Evolutionary conservation across 2,888 invertebrate species (phyloP).

Genomic region (Volucella zonaria): DNA sequence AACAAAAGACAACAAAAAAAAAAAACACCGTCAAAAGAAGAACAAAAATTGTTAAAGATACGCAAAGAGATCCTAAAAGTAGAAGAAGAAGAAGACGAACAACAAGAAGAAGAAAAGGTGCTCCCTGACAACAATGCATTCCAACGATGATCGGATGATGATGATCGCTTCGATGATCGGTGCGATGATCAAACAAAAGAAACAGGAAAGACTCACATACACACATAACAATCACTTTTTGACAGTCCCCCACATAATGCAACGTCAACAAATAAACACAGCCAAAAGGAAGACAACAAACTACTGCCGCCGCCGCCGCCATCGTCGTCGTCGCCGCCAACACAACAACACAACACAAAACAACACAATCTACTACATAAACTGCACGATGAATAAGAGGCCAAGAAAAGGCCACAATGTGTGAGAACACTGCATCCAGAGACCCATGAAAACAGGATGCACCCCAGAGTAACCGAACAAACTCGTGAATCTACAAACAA

Average conservation of each 20-base stretch:
- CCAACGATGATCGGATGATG: slow-evolving; percentile 71
- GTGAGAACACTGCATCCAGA: slow-evolving; percentile 36
- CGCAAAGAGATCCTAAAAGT: slow-evolving; percentile 54
- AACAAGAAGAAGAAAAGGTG: slow-evolving; percentile 59
- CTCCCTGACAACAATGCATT: slow-evolving; percentile 72
- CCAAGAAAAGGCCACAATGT: slow-evolving; percentile 28
- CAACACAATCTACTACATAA: neutral
- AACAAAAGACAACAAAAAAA: slow-evolving; percentile 28
- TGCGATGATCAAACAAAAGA: slow-evolving; percentile 71
- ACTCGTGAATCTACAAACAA: slow-evolving; percentile 14
- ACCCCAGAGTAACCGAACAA: slow-evolving; percentile 33
- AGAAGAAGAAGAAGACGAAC: slow-evolving; percentile 45
- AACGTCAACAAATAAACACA: slow-evolving; percentile 71
- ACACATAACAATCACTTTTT: slow-evolving; percentile 66
- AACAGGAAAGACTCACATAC: slow-evolving; percentile 63
- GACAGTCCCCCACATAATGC: slow-evolving; percentile 69
- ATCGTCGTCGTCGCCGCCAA: neutral
- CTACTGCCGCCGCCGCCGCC: slow-evolving; percentile 31
- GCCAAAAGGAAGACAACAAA: slow-evolving; percentile 37
- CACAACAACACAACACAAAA: slow-evolving; percentile 1
- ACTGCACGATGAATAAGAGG: slow-evolving; percentile 10
- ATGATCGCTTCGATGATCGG: slow-evolving; percentile 73
- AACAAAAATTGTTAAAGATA: slow-evolving; percentile 42
- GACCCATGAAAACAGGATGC: slow-evolving; percentile 66
- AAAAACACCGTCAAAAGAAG: neutral